Conservation (phyloP, 30 jellyfish, hydroid and myxozoan genomes). For the Cassiopea andromeda region DNA sequence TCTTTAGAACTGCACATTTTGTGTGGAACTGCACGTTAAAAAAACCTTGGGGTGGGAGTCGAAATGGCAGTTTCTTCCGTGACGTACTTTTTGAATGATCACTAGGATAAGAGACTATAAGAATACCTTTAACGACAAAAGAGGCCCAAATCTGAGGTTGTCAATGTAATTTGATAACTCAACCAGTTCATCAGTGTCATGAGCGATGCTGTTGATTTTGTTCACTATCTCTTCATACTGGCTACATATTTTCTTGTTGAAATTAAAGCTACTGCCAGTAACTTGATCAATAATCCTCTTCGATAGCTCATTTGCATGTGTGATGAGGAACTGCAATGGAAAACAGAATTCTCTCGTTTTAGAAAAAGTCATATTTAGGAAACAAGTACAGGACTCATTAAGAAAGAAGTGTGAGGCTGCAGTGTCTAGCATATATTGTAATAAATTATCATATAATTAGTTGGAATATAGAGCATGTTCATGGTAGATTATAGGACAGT, state of each 20-base stretch:
- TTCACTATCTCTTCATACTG: slow-evolving; percentile 67
- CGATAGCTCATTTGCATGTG: slow-evolving; percentile 50
- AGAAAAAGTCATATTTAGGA: no score
- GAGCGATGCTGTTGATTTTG: slow-evolving; percentile 58
- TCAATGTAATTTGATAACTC: slow-evolving; percentile 62
- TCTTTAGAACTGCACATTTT: no score
- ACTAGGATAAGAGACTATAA: neutral
- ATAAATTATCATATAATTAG: no score
- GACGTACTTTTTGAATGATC: no score
- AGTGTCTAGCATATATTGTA: no score
- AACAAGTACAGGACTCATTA: no score
- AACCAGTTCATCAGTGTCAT: slow-evolving; percentile 72
- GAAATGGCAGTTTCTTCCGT: no score
- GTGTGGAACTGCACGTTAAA: no score
- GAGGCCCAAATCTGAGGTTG: slow-evolving; percentile 75
- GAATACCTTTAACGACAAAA: slow-evolving; percentile 56
- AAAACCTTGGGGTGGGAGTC: no score
- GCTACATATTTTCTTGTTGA: slow-evolving; percentile 50
- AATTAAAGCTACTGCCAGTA: slow-evolving; percentile 30
- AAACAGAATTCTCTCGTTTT: neutral
- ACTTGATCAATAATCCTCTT: slow-evolving; percentile 40
- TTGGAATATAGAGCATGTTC: no score
- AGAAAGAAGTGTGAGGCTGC: no score
- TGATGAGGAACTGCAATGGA: slow-evolving; percentile 57
- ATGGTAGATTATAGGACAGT: no score